These are phyloP conservation scores for Chaetops frenatus DNA, from an alignment of 2,113 vertebrate species.

Conservation along the genomic window DNA sequence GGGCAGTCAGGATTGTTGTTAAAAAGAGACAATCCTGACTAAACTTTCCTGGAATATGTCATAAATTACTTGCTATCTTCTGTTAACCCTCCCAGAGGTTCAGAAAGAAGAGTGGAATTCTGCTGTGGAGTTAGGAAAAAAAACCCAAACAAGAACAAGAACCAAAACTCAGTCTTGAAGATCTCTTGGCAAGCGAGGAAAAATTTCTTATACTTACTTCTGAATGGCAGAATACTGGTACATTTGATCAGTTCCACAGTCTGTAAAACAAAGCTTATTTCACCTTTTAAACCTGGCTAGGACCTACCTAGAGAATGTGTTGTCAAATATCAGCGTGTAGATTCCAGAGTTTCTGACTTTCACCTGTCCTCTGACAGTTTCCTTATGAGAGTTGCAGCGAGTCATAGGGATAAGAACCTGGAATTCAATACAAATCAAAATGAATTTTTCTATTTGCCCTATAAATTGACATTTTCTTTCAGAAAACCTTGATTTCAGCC, in stretches of 20 bases:
- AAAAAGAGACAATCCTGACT: background rate
- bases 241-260: background rate
- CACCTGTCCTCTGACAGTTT: slow-evolving; percentile 87
- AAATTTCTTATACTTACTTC: background rate
- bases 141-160: background rate
- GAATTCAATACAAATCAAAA: background rate
- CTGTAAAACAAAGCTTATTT: background rate
- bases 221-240: background rate
- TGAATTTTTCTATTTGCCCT: background rate
- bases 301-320: slow-evolving; percentile 92
- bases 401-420: slow-evolving; percentile 94
- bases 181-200: background rate
- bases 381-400: slow-evolving; percentile 91
- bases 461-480: background rate
- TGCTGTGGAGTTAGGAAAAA: background rate
- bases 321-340: slow-evolving; percentile 92
- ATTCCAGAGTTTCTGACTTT: slow-evolving; percentile 84
- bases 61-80: background rate
- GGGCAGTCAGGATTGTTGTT: background rate
- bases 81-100: background rate
- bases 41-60: background rate
- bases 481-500: background rate
- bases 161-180: background rate
- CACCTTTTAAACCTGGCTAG: background rate
- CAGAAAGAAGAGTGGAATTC: background rate